phyloP scores from a whole-genome alignment of 1,140 invertebrate species.

The Akabosia matsudoensis region DNA sequence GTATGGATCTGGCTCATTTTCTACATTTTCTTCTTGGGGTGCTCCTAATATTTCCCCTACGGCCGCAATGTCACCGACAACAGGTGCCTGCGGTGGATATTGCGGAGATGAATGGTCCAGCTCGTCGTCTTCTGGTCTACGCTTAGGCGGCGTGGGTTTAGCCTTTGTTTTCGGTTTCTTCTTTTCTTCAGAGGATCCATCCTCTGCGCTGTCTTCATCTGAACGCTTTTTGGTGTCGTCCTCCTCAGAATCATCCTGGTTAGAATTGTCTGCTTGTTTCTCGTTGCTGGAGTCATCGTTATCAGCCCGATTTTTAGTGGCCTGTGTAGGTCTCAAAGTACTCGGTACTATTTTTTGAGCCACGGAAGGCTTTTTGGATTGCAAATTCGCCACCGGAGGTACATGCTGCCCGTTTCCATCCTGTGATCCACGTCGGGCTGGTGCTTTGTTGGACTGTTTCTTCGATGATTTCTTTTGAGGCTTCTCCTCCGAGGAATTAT shows the following conservation, averaged over 20 bases:
- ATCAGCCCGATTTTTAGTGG: neutral
- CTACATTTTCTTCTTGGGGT: neutral
- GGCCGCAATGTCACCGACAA: neutral
- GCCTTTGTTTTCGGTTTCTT: neutral
- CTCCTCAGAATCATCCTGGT: neutral
- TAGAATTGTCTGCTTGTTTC: neutral
- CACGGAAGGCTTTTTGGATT: neutral
- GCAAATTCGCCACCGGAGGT: no score
- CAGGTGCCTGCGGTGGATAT: neutral
- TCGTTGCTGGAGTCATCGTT: neutral
- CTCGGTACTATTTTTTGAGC: neutral
- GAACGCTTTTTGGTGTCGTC: neutral
- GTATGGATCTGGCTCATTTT: neutral
- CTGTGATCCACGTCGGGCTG: no score
- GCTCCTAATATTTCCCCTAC: neutral
- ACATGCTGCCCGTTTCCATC: no score
- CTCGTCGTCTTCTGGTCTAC: constrained; percentile 19
- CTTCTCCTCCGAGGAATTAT: no score
- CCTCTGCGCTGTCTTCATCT: neutral
- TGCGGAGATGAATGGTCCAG: neutral
- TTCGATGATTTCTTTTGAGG: no score
- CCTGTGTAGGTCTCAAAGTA: neutral
- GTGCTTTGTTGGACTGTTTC: constrained; percentile 2
- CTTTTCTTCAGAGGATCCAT: neutral
- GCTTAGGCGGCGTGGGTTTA: neutral